Evolutionary conservation across 2,888 invertebrate species (phyloP).

Genomic region (Emmelina monodactyla): DNA sequence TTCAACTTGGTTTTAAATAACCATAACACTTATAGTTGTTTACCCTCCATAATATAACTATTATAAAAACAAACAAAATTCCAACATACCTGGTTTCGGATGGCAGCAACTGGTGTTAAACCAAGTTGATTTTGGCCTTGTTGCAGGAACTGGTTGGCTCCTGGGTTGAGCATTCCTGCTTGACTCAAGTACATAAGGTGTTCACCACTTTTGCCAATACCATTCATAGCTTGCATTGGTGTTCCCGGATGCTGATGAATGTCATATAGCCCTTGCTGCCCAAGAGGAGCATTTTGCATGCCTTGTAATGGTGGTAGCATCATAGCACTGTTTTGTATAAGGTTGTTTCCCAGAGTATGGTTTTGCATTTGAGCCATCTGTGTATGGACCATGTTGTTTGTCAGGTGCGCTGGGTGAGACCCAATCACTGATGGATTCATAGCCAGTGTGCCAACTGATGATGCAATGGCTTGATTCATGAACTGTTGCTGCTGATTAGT

Average conservation of each 20-base stretch:
- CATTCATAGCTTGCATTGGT: conserved; percentile 60
- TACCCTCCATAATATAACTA: too few relatives aligned
- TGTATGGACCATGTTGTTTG: conserved; percentile 61
- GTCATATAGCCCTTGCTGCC: conserved; percentile 60
- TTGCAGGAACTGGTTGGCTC: conserved; percentile 68
- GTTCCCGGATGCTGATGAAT: conserved; percentile 56
- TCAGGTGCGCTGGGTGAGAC: conserved; percentile 51
- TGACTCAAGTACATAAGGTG: conserved; percentile 61
- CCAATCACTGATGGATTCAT: conserved; percentile 58
- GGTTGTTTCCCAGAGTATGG: conserved; percentile 49
- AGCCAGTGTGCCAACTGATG: conserved; percentile 53
- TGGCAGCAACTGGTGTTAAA: conserved; percentile 53
- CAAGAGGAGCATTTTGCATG: conserved; percentile 58
- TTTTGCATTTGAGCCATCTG: conserved; percentile 62
- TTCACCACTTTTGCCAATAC: conserved; percentile 56
- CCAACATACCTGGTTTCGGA: conserved; percentile 59
- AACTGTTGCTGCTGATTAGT: conserved; percentile 61
- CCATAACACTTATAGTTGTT: too few relatives aligned
- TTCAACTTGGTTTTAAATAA: too few relatives aligned
- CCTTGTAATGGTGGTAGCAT: conserved; percentile 58
- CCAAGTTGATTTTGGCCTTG: conserved; percentile 70
- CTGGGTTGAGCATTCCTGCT: conserved; percentile 66
- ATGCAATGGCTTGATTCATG: conserved; percentile 54
- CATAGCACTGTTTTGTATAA: conserved; percentile 55
- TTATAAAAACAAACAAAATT: neutral